Conservation (phyloP, 2,888 invertebrate genomes). For the Clivina fossor region DNA sequence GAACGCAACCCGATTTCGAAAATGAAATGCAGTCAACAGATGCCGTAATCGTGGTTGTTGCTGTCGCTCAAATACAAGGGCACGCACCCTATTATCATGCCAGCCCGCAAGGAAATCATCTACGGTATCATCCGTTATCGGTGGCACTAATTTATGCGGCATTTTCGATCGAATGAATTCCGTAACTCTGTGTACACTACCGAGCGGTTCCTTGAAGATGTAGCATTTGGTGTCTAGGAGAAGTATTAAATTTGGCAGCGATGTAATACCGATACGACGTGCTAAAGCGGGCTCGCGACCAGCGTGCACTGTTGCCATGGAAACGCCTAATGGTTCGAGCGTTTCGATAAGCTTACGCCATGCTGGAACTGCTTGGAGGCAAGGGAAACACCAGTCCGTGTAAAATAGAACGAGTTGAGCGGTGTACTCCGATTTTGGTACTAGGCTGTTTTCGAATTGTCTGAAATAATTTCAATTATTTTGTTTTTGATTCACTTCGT, state of each 20-base stretch:
- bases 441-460: conserved; percentile 81
- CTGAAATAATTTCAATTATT: conserved; percentile 58
- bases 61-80: conserved; percentile 81
- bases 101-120: conserved; percentile 83
- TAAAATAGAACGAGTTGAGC: conserved; percentile 89
- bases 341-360: conserved; percentile 85
- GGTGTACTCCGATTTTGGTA: conserved; percentile 79
- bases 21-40: conserved; percentile 83
- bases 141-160: conserved; percentile 76
- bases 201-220: conserved; percentile 80
- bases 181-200: conserved; percentile 69
- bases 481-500: too few relatives aligned
- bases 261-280: conserved; percentile 76
- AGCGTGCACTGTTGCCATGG: conserved; percentile 81
- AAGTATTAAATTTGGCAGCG: conserved; percentile 79
- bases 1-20: conserved; percentile 82
- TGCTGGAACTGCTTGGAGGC: conserved; percentile 82
- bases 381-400: conserved; percentile 93
- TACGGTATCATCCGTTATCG: conserved; percentile 68
- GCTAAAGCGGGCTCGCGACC: conserved; percentile 78
- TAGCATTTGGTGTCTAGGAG: conserved; percentile 82
- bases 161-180: conserved; percentile 87
- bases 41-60: conserved; percentile 79
- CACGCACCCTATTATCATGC: conserved; percentile 89
- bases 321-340: conserved; percentile 80